Percentiles rank a stretch among this genome's conserved stretches.
Conservation (phyloP, 1,140 invertebrate species). For the Panonychus citri region DNA sequence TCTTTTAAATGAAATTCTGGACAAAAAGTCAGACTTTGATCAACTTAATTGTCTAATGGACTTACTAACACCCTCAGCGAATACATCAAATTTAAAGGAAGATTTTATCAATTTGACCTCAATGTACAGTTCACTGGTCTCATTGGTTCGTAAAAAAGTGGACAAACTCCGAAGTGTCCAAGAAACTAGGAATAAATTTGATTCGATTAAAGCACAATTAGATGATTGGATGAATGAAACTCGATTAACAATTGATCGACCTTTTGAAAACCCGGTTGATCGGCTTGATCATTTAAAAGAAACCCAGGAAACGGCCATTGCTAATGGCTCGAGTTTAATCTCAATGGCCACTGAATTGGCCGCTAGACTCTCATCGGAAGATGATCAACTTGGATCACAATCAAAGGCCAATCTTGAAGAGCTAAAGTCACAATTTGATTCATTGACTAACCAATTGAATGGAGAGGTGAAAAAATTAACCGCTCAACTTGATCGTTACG, state of each 20-base stretch:
- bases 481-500: neutral
- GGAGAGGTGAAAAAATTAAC: neutral
- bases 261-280: neutral
- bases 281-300: neutral
- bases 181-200: neutral
- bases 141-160: neutral
- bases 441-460: neutral
- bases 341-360: neutral
- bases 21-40: too few species aligned
- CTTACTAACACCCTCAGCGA: too few species aligned
- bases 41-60: too few species aligned
- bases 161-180: neutral
- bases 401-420: neutral
- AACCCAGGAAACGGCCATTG: neutral
- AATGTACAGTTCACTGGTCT: neutral
- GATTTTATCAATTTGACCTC: too few species aligned
- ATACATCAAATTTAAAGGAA: too few species aligned
- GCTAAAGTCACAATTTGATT: neutral
- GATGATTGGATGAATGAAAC: neutral
- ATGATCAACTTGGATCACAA: neutral
- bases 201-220: neutral
- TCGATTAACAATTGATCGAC: neutral
- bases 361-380: neutral
- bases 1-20: too few species aligned
- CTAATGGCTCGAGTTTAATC: neutral